These are phyloP conservation scores for Lepidurus apus DNA, from an alignment of 1,140 invertebrate species.

Conservation along the genomic window DNA sequence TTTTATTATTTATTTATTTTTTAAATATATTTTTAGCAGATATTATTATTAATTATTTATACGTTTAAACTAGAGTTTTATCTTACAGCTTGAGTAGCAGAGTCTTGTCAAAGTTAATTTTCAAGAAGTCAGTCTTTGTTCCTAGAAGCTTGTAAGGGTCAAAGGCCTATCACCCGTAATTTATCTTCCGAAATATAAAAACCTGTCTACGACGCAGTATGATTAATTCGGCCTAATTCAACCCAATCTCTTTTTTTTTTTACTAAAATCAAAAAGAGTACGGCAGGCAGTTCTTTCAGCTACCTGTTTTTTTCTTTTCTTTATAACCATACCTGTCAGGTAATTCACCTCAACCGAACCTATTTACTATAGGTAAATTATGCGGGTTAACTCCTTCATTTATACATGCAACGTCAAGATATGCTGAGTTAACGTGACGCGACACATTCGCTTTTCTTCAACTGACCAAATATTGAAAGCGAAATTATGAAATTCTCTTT, in stretches of 20 bases:
- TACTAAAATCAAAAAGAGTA: background rate
- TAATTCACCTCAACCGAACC: slow-evolving; percentile 14
- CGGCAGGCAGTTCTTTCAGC: background rate
- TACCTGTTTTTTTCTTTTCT: background rate
- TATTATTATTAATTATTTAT: too few relatives aligned
- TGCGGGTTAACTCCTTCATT: background rate
- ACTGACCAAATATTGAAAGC: slow-evolving; percentile 8
- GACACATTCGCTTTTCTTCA: background rate
- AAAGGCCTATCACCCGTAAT: too few relatives aligned
- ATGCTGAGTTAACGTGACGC: background rate
- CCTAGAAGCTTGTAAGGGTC: too few relatives aligned
- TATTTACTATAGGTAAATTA: slow-evolving; percentile 12
- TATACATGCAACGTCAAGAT: background rate
- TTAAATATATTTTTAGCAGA: too few relatives aligned
- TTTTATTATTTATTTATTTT: too few relatives aligned
- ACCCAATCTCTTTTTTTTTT: too few relatives aligned
- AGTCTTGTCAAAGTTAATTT: too few relatives aligned
- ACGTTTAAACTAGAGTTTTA: too few relatives aligned
- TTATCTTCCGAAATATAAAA: too few relatives aligned
- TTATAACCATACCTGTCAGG: background rate
- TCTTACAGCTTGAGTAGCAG: too few relatives aligned
- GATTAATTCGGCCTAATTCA: background rate
- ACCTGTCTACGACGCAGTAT: background rate
- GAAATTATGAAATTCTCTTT: background rate
- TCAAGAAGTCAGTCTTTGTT: too few relatives aligned